These are phyloP conservation scores for Montipora sp. DNA, from an alignment of 64 coral and sea anemone genomes.

Conservation along the genomic window DNA sequence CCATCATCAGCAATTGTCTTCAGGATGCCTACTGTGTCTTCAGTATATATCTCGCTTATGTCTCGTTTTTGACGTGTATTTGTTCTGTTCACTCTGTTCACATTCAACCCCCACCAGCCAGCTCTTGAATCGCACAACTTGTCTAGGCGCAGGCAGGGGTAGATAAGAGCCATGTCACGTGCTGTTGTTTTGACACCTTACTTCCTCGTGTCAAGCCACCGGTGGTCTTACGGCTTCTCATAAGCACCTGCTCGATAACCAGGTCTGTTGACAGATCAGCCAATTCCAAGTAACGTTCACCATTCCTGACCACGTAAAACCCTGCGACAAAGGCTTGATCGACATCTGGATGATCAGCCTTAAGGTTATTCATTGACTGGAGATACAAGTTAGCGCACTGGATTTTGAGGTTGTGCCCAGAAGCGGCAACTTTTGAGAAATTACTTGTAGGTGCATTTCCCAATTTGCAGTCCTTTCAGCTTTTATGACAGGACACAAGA, in stretches of 20 bases:
- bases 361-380: too few species aligned
- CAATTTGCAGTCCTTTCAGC: too few species aligned
- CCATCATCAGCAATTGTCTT: background rate
- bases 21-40: background rate
- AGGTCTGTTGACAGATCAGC: too few species aligned
- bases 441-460: too few species aligned
- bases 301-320: constrained; percentile 15
- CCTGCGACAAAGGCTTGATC: background rate
- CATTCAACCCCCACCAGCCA: background rate
- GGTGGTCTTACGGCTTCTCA: constrained; percentile 8
- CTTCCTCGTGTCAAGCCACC: background rate
- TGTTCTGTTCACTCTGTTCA: constrained; percentile 69
- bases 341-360: too few species aligned
- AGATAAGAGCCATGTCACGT: constrained; percentile 37
- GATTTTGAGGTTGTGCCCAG: too few species aligned
- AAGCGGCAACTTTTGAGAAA: too few species aligned
- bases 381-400: too few species aligned
- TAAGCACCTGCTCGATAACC: background rate
- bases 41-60: constrained; percentile 20
- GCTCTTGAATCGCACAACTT: background rate
- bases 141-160: constrained; percentile 24
- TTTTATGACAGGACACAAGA: background rate
- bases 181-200: constrained; percentile 43
- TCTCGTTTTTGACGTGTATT: constrained; percentile 40
- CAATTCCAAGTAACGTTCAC: background rate